These are phyloP conservation scores for Scortum barcoo DNA, from an alignment of 2,113 vertebrate species.

Conservation along the genomic window DNA sequence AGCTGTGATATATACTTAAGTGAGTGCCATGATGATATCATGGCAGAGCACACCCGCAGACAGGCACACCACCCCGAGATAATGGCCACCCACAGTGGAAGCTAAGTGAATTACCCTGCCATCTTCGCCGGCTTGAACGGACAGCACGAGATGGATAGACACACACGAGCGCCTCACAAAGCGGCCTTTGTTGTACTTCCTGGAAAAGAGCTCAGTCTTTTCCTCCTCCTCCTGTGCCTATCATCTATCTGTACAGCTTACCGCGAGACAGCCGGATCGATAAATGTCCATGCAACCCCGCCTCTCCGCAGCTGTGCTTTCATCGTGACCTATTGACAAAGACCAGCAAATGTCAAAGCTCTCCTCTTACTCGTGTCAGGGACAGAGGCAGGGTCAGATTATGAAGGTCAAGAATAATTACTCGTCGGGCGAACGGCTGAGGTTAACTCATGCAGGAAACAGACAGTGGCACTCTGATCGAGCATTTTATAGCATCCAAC, in stretches of 20 bases:
- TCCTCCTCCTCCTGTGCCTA: constrained; percentile 54
- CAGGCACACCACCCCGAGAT: constrained; percentile 69
- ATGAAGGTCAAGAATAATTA: constrained; percentile 71
- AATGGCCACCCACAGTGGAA: constrained; percentile 70
- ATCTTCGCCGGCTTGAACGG: constrained; percentile 49
- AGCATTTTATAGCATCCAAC: background rate
- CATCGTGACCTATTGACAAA: constrained; percentile 79
- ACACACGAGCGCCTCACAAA: constrained; percentile 25
- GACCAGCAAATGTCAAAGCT: constrained; percentile 78
- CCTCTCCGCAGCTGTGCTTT: constrained; percentile 60
- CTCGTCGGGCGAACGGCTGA: background rate
- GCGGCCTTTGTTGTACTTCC: constrained; percentile 62
- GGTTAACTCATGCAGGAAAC: constrained; percentile 1
- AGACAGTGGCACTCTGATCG: background rate
- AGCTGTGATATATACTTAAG: constrained; percentile 66
- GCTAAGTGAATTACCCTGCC: constrained; percentile 75
- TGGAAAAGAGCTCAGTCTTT: constrained; percentile 48
- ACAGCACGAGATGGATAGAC: constrained; percentile 58
- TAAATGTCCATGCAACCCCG: constrained; percentile 65
- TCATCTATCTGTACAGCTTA: constrained; percentile 70
- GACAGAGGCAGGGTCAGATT: constrained; percentile 56
- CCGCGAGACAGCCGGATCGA: constrained; percentile 70
- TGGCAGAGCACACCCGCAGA: constrained; percentile 54
- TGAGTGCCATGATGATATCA: constrained; percentile 72
- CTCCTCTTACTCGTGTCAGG: constrained; percentile 71